Conservation (phyloP, 2,797 vertebrate species). For the Phylloscopus collybita region DNA sequence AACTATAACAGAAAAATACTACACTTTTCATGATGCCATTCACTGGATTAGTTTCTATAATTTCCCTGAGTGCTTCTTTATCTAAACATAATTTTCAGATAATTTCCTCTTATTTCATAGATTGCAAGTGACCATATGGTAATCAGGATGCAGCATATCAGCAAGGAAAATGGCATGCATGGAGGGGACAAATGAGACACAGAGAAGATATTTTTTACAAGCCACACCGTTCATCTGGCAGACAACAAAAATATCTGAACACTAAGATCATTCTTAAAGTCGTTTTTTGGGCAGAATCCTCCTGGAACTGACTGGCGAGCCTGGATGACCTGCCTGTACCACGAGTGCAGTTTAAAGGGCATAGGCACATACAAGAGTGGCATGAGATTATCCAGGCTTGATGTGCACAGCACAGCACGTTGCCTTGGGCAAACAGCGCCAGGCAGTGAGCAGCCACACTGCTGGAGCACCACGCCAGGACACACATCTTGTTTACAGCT, state of each 20-base stretch:
- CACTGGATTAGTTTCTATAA: not conserved
- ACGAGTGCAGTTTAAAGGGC: rapidly evolving
- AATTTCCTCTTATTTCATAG: not conserved
- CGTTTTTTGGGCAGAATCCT: not conserved
- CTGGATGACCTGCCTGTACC: not conserved
- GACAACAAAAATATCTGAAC: not conserved
- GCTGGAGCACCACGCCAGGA: not conserved
- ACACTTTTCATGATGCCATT: not conserved
- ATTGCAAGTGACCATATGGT: not conserved
- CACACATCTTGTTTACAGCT: not conserved
- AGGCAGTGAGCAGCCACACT: not conserved
- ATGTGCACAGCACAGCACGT: rapidly evolving
- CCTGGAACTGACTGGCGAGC: not conserved
- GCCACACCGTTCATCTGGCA: not conserved
- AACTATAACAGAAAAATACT: not conserved
- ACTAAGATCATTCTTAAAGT: not conserved
- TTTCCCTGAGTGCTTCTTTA: not conserved
- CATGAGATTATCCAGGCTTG: not conserved
- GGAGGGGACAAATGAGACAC: not conserved
- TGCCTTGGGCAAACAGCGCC: not conserved
- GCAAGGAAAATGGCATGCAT: not conserved
- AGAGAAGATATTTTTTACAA: not conserved
- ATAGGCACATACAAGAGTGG: not conserved
- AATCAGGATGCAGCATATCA: not conserved
- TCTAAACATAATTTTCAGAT: not conserved